phyloP scores from a whole-genome alignment of 2,113 vertebrate genomes.

The Xenopus laevis region DNA sequence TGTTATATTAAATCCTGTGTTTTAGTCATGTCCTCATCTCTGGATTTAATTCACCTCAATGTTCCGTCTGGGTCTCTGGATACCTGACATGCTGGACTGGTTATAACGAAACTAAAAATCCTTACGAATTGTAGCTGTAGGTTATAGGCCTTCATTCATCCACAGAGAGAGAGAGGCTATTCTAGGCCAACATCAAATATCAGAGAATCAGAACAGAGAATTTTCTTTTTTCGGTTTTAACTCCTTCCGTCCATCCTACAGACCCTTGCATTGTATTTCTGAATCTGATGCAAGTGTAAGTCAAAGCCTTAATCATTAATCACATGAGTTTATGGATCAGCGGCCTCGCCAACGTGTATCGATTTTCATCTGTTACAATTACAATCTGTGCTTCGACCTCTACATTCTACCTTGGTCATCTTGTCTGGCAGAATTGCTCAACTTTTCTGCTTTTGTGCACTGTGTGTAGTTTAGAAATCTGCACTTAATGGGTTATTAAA shows the following conservation, averaged over 20 bases:
- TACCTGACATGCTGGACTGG: constrained; percentile 39
- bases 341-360: neutral
- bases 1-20: constrained; percentile 15
- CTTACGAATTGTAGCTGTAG: constrained; percentile 50
- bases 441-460: neutral
- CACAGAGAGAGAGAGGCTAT: constrained; percentile 38
- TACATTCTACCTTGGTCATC: neutral
- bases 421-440: neutral
- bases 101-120: constrained; percentile 53
- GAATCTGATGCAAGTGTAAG: neutral
- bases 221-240: neutral
- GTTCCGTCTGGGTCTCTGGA: constrained; percentile 11
- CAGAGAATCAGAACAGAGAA: neutral
- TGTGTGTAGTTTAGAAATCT: neutral
- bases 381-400: neutral
- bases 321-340: neutral
- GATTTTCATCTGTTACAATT: neutral
- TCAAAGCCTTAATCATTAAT: constrained; percentile 4
- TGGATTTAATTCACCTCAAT: constrained; percentile 46
- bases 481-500: neutral
- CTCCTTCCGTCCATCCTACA: neutral
- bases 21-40: constrained; percentile 43
- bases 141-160: constrained; percentile 55
- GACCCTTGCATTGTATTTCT: neutral
- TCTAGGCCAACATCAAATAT: neutral